Evolutionary conservation across 1,140 invertebrate genomes (phyloP), one percentile per base, ranked within the genome.

Genomic region (Littorina saxatilis): DNA sequence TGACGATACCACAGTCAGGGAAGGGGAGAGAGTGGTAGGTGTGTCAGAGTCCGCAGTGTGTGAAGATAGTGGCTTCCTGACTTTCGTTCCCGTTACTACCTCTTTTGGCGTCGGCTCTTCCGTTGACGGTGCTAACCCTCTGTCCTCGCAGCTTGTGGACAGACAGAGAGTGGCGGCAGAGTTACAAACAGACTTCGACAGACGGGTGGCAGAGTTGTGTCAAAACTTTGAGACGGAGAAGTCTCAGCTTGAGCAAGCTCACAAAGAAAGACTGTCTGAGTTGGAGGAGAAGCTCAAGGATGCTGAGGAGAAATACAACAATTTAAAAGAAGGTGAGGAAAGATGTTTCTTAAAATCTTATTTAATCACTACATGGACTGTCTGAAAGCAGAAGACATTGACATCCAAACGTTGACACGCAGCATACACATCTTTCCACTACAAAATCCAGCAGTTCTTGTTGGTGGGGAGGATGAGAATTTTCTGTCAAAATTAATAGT

Each of bases 271-370:
- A 73, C 82, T 88, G 55, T 84, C 47, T n/a, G 70, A 82, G 39
- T 83, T 88, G 50, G 76, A 85, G 73, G 40, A 40, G 5, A 81
- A 87, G 47, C 61, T 90, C 39, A 79, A 80, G 15, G 86, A 90
- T 23, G 61, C 82, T 1, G 86, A 90, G 68, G 88, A 89, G 20
- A 88, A 86, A 86, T 89, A 90, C 84, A 86, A 89, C 27, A 82
- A 81, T 39, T 78, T 91, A 29, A 84, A 90, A 78, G 87, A 88
- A 83, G 84, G 90, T 91, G 86, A 79, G 86, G 43, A 47, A 1
- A 40, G 50, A n/a, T n/a, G n/a, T n/a, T n/a, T n/a, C n/a, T n/a
- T n/a, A n/a, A n/a, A n/a, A n/a, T n/a, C n/a, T n/a, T n/a, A n/a
- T n/a, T n/a, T n/a, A n/a, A n/a, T n/a, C n/a, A n/a, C n/a, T 17